These are phyloP conservation scores for Periphyllus acericola DNA, from an alignment of 2,888 invertebrate genomes.

Conservation along the genomic window DNA sequence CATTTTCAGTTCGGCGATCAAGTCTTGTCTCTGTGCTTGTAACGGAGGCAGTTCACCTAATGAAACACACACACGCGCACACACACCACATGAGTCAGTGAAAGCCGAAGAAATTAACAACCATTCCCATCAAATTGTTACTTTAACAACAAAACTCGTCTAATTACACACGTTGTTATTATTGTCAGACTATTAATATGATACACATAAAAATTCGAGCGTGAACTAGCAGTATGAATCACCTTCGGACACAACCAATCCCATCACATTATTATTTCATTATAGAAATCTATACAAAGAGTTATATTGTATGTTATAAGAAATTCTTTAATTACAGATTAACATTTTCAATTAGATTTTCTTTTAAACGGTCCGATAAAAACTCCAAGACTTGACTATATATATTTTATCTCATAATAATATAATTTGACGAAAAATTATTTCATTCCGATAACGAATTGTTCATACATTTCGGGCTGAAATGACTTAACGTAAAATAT, in stretches of 20 bases:
- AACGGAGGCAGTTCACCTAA: constrained; percentile 76
- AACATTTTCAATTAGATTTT: neutral
- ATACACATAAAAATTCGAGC: constrained; percentile 15
- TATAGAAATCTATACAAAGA: neutral
- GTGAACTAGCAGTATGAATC: constrained; percentile 1
- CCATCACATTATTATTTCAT: neutral
- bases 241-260: neutral
- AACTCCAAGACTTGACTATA: too few relatives aligned
- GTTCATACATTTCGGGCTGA: neutral
- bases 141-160: neutral
- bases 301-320: neutral
- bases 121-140: neutral
- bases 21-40: constrained; percentile 81
- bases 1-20: constrained; percentile 91
- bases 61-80: constrained; percentile 65
- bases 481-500: neutral
- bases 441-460: too few relatives aligned
- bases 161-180: constrained; percentile 21
- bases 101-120: constrained; percentile 35
- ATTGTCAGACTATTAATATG: constrained; percentile 11
- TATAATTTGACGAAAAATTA: too few relatives aligned
- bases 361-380: too few relatives aligned
- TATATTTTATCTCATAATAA: too few relatives aligned
- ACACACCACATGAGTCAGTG: constrained; percentile 18
- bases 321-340: neutral